Base-by-base conservation (phyloP, 2,797 vertebrate genomes). In the Kryptolebias ocellatus region DNA sequence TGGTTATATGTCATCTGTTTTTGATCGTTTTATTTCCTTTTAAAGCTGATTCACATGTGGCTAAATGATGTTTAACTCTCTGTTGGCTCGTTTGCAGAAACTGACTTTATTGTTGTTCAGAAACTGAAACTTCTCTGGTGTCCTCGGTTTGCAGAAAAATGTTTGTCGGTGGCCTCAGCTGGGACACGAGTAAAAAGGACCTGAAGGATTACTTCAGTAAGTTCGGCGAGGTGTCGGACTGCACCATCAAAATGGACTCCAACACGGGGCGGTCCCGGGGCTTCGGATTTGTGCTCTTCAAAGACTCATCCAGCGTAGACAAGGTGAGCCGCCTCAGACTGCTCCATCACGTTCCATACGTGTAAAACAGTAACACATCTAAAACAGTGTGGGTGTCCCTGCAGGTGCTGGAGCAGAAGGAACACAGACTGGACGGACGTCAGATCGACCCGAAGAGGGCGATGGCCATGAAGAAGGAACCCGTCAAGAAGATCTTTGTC, bases 181-280 rank as follows among this genome's bases (percentile, higher is more conserved):
- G 97, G 97, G 98, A 99, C 90, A 99, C 97, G 44, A 99, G 96
- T 94, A 99, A 99, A 94, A 99, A 98, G 80, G 98, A 99, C 84
- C 94, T 99, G 74, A 99, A 98, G 91, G 98, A 99, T 87, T 99
- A 99, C 89, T 99, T 99, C 89, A 95, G 94, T 59, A 99, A 96
- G 73, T 99, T 98, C 37, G 97, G 97, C 12, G 98, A 99, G 87
- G 97, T 99, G 59, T 95, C 95, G 0, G 98, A 99, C 88, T 99
- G 97, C 90, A 99, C 97, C 80, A 99, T 99, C 90, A 99, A 99
- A 90, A 98, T 99, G 94, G 98, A 99, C 89, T 94, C 96, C 0
- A 96, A 95, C 91, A 98, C 96, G 0, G 97, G 97, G 51, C 93
- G 97, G 69, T 99, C 97, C 82, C 93, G 97, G 84, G 98, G 97